Evolutionary conservation across 2,888 invertebrate species (phyloP).

Genomic region (Parnassius smintheus): DNA sequence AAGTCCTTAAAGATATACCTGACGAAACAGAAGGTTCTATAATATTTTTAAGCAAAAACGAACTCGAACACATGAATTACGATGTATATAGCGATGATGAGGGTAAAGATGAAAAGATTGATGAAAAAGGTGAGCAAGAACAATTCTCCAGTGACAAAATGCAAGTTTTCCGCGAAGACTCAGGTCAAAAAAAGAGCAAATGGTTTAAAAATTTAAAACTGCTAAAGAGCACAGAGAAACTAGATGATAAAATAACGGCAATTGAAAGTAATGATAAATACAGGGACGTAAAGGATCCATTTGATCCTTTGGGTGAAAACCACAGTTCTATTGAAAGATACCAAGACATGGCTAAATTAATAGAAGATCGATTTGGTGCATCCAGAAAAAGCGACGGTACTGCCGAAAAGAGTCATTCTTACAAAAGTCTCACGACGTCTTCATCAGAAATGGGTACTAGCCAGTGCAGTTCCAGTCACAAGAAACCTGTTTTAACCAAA

Average conservation of each 20-base stretch:
- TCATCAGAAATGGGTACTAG: constrained; percentile 78
- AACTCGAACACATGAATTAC: constrained; percentile 83
- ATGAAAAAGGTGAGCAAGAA: constrained; percentile 63
- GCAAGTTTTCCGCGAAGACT: constrained; percentile 76
- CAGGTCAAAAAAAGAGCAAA: constrained; percentile 80
- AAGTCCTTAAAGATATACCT: constrained; percentile 75
- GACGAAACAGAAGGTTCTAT: constrained; percentile 84
- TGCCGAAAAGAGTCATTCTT: constrained; percentile 75
- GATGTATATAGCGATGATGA: constrained; percentile 78
- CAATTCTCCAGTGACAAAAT: constrained; percentile 72
- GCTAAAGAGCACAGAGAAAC: constrained; percentile 69
- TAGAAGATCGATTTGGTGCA: constrained; percentile 84
- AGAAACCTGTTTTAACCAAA: constrained; percentile 74
- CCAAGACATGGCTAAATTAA: constrained; percentile 86
- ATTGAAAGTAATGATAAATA: constrained; percentile 64
- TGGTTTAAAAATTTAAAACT: constrained; percentile 84
- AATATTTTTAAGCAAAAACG: constrained; percentile 84
- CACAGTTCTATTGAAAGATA: constrained; percentile 86
- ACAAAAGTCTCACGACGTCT: constrained; percentile 77
- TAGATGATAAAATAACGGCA: constrained; percentile 69
- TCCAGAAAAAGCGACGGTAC: constrained; percentile 69
- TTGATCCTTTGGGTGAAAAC: constrained; percentile 83
- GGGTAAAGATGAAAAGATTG: constrained; percentile 70
- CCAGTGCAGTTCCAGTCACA: constrained; percentile 73
- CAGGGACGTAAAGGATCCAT: constrained; percentile 76